Percentiles rank a stretch among this genome's conserved stretches.
These are phyloP conservation scores for Pituophis catenifer DNA, from an alignment of 2,113 vertebrate species.

Conservation along the genomic window DNA sequence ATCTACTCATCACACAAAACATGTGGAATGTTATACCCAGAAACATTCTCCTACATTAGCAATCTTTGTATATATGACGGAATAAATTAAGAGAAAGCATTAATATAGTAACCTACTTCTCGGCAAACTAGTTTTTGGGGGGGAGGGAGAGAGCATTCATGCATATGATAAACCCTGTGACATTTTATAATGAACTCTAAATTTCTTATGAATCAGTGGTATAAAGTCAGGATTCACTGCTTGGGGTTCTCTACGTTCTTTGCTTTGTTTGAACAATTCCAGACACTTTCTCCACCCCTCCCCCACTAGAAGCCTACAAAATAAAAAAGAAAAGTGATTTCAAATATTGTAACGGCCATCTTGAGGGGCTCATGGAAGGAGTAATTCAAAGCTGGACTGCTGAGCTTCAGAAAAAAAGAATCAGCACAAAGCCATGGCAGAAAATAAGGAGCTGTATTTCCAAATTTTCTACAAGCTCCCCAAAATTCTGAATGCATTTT, in stretches of 20 bases:
- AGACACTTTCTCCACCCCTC: conserved; percentile 62
- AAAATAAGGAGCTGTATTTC: not conserved
- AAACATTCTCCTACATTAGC: not conserved
- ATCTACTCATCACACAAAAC: not conserved
- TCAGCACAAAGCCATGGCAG: not conserved
- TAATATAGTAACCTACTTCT: not conserved
- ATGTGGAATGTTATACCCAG: not conserved
- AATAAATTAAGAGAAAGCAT: not conserved
- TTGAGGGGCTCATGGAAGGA: not conserved
- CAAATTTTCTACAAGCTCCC: not conserved
- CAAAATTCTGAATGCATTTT: not conserved
- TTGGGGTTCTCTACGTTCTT: not conserved
- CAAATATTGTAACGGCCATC: not conserved
- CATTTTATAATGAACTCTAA: not conserved
- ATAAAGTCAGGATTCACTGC: not conserved
- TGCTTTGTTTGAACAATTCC: conserved; percentile 48
- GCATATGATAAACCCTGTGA: not conserved
- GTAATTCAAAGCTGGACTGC: not conserved
- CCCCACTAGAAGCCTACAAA: not conserved
- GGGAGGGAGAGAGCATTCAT: not conserved
- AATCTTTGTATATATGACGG: not conserved
- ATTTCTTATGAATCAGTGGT: not conserved
- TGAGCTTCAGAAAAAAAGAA: not conserved
- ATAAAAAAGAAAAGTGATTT: not conserved
- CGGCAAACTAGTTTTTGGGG: not conserved